Evolutionary conservation across 2,888 invertebrate genomes (phyloP), one percentile per base, ranked within the genome.

Genomic region (Gastrophysa polygoni): DNA sequence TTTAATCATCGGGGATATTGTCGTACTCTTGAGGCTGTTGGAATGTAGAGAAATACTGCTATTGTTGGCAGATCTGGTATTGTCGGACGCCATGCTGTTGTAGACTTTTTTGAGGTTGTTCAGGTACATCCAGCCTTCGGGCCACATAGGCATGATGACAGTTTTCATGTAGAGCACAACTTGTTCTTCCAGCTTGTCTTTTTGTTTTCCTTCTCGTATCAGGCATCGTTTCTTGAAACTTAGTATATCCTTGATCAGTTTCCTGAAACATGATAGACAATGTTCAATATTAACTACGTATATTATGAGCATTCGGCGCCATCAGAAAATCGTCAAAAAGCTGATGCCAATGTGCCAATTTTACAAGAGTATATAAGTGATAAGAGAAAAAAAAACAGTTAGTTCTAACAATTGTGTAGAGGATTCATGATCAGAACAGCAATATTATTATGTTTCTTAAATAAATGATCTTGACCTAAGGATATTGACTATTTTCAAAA

Each of bases 41-140:
- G 49, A 43, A 50, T 58, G 54, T 43, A 16, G 17, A 10, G 58
- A 18, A 24, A 16, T 18, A n/a, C 47, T 2, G 14, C 6, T 46
- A 4, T 14, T 24, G 28, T 17, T 8, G 14, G 54, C 11, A 4
- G 52, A 54, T 16, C 48, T 57, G 43, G 24, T 47, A 21, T 51
- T 54, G 32, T 54, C 24, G 1, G 32, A 34, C 50, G 52, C 58
- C 66, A 66, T 67, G 18, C 62, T 66, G 21, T 67, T 72, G 58
- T 76, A 78, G 54, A 78, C 74, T 68, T 80, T 81, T 59, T 75
- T 74, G 17, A 82, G 66, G 1, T 74, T 69, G 11, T 74, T 72
- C 72, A 80, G 71, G 4, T 79, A 82, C 83, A 86, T 85, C 86
- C 86, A 86, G 57, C 85, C 85, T 28, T 81, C 82, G 1, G 85